These are phyloP conservation scores for Epinotia brunnichana DNA, from an alignment of 2,888 invertebrate genomes.

Conservation along the genomic window DNA sequence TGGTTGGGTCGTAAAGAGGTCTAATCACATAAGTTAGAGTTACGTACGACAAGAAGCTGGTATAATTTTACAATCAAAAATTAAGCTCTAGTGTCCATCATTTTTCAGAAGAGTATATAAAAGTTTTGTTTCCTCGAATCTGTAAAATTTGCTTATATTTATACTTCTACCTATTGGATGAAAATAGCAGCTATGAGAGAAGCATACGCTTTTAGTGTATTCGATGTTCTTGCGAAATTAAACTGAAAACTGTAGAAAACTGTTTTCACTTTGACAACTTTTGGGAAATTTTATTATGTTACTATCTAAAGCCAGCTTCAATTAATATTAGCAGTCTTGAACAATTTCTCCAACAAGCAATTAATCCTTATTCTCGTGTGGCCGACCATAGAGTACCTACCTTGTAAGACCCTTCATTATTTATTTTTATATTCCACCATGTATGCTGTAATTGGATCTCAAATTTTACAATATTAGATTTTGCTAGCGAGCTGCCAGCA, in stretches of 20 bases:
- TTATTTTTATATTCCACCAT: conserved; percentile 27
- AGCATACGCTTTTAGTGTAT: too few relatives aligned
- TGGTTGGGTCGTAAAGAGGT: not conserved
- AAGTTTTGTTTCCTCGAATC: not conserved
- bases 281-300: too few relatives aligned
- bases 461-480: conserved; percentile 38
- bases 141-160: not conserved
- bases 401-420: conserved; percentile 6
- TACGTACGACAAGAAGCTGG: not conserved
- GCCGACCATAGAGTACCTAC: not conserved
- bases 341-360: too few relatives aligned
- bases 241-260: too few relatives aligned
- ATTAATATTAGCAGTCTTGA: too few relatives aligned
- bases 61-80: not conserved
- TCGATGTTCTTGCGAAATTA: too few relatives aligned
- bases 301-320: too few relatives aligned
- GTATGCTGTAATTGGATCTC: conserved; percentile 35
- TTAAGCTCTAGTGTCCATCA: not conserved
- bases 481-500: conserved; percentile 31
- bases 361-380: conserved; percentile 9
- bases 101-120: not conserved
- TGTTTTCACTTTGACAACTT: too few relatives aligned
- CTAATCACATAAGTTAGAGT: not conserved
- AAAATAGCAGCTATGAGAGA: not conserved
- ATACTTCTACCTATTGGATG: not conserved